Base-by-base conservation (phyloP, 2,113 vertebrate species). In the Micromys minutus region DNA sequence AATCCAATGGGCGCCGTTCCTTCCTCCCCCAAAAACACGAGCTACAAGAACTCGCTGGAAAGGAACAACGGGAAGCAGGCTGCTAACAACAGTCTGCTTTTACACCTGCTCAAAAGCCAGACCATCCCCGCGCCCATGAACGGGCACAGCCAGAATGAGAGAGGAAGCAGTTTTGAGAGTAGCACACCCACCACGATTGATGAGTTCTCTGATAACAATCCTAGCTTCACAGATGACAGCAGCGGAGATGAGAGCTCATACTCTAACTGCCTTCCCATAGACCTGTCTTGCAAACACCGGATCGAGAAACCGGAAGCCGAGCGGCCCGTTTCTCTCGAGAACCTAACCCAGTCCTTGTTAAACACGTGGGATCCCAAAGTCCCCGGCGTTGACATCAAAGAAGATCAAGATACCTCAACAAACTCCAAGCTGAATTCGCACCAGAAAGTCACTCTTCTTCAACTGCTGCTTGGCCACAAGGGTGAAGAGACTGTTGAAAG, bases 101-200 rank as follows among this genome's bases (percentile, higher is more conserved):
- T 99, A 91, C 99, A 99, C 83, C 99, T 99, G 13, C 99, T 99
- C 81, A 99, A 99, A 98, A 99, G 99, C 98, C 99, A 99, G 98
- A 99, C 99, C 96, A 98, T 98, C 95, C 98, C 99, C 95, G 99
- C 99, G 97, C 99, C 99, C 1, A 88, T 98, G 91, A 99, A 99
- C 22, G 99, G 98, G 86, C 99, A 99, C 4, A 99, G 98, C 67
- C 99, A 99, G 81, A 98, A 98, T 69, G 99, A 99, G 79, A 98
- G 98, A 92, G 98, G 97, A 91, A 97, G 98, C 57, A 39, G 98
- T 79, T 98, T 99, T 98, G 98, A 95, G 74, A 98, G 98, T 42
- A 99, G 99, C 47, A 99, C 99, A 3, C 99, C 99, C 15, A 99
- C 99, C 57, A 99, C 99, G 7, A 97, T 99, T 67, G 99, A 99